A percentile compares a stretch with the other conserved stretches of the same genome.
Evolutionary conservation across 2,888 invertebrate species (phyloP).

Genomic region (Panorpa germanica): DNA sequence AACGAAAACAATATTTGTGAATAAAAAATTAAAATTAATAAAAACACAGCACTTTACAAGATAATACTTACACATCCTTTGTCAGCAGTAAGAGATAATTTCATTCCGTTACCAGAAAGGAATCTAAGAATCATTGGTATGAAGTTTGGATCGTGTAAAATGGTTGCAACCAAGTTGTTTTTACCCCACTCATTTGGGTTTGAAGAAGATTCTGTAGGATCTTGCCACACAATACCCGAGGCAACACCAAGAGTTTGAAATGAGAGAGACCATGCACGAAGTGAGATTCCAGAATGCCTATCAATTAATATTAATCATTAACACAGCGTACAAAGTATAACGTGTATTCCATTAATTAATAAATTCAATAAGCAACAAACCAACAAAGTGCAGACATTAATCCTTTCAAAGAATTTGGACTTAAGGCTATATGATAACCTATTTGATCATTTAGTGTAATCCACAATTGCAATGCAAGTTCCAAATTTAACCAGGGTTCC

Average conservation of each 20-base stretch:
- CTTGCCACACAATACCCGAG: too few species aligned
- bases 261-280: conserved; percentile 56
- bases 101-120: conserved; percentile 38
- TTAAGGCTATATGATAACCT: conserved; percentile 34
- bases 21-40: background rate
- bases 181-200: too few species aligned
- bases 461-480: conserved; percentile 73
- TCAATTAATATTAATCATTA: too few species aligned
- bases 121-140: conserved; percentile 41
- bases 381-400: conserved; percentile 45
- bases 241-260: too few species aligned
- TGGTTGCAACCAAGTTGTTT: conserved; percentile 28
- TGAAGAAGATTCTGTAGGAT: too few species aligned
- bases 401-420: conserved; percentile 40
- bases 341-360: too few species aligned
- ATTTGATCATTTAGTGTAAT: conserved; percentile 55
- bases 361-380: too few species aligned
- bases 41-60: background rate
- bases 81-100: conserved; percentile 22
- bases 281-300: conserved; percentile 44
- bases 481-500: conserved; percentile 58
- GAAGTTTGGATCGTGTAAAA: conserved; percentile 41
- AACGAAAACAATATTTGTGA: conserved; percentile 17
- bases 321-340: too few species aligned
- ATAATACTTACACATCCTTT: conserved; percentile 22